Evolutionary conservation across 1,140 invertebrate species (phyloP).

Genomic region (Thalassaphorura encarpata): DNA sequence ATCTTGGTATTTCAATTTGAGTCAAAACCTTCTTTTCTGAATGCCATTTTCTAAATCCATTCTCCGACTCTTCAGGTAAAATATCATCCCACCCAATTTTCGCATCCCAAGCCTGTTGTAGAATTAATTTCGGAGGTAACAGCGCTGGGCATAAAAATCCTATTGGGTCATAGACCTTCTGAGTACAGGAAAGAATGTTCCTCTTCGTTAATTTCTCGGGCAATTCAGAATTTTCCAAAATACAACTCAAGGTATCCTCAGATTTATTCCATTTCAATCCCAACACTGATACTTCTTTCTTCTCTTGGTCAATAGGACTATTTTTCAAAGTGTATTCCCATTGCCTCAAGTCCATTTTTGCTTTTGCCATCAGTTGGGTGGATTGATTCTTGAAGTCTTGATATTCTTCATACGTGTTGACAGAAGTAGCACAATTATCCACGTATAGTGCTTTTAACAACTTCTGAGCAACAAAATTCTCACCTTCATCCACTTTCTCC

Average conservation of each 20-base stretch:
- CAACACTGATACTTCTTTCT: not conserved
- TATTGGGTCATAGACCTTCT: slow-evolving; percentile 18
- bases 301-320: not conserved
- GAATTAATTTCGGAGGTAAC: slow-evolving; percentile 15
- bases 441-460: slow-evolving; percentile 13
- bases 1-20: no score
- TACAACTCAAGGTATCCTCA: not conserved
- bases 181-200: not conserved
- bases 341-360: slow-evolving; percentile 34
- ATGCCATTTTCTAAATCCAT: slow-evolving; percentile 28
- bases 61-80: slow-evolving; percentile 7
- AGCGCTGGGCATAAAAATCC: slow-evolving; percentile 20
- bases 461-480: not conserved
- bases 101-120: slow-evolving; percentile 21
- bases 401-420: slow-evolving; percentile 26
- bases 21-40: no score
- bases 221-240: not conserved
- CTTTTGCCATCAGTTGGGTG: slow-evolving; percentile 25
- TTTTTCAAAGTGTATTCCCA: slow-evolving; percentile 20
- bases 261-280: slow-evolving; percentile 1
- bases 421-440: slow-evolving; percentile 31
- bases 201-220: slow-evolving; percentile 1
- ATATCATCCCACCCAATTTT: slow-evolving; percentile 11
- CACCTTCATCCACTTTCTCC: not conserved
- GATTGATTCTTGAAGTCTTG: slow-evolving; percentile 23